Percentiles rank a stretch among this genome's conserved stretches.
These are phyloP conservation scores for Strix aluco DNA, from an alignment of 2,113 vertebrate species.

Conservation along the genomic window DNA sequence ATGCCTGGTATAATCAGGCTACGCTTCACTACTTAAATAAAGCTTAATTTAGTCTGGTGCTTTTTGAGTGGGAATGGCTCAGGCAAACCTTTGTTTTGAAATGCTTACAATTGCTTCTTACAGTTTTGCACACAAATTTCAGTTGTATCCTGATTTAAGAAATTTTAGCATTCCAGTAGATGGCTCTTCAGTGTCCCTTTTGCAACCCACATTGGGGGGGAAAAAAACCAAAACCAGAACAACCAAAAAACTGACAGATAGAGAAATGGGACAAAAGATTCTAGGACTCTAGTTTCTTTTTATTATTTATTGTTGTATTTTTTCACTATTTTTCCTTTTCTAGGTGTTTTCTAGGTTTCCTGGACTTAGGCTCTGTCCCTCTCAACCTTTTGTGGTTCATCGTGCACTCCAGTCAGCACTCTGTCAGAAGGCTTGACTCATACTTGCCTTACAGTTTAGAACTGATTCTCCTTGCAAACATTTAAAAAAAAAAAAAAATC, in stretches of 20 bases:
- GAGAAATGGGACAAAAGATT: background rate
- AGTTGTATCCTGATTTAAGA: background rate
- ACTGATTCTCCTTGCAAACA: background rate
- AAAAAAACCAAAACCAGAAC: background rate
- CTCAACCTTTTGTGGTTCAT: background rate
- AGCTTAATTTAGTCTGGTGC: background rate
- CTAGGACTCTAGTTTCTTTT: background rate
- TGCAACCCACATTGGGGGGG: background rate
- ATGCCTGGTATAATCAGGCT: background rate
- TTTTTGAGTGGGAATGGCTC: background rate
- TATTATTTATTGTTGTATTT: background rate
- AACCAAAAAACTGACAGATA: background rate
- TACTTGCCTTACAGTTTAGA: background rate
- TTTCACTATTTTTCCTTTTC: background rate
- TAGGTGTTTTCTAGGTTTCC: background rate
- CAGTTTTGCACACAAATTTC: background rate
- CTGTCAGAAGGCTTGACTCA: background rate
- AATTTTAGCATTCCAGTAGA: background rate
- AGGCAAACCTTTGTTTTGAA: background rate
- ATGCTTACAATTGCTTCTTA: background rate
- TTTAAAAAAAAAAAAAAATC: background rate
- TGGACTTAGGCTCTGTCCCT: background rate
- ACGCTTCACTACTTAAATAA: background rate
- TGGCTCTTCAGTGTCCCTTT: background rate
- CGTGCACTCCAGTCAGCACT: background rate